Evolutionary conservation across 2,797 vertebrate species (phyloP), one percentile per base, ranked within the genome.

Genomic region (Apogon hyalosoma): DNA sequence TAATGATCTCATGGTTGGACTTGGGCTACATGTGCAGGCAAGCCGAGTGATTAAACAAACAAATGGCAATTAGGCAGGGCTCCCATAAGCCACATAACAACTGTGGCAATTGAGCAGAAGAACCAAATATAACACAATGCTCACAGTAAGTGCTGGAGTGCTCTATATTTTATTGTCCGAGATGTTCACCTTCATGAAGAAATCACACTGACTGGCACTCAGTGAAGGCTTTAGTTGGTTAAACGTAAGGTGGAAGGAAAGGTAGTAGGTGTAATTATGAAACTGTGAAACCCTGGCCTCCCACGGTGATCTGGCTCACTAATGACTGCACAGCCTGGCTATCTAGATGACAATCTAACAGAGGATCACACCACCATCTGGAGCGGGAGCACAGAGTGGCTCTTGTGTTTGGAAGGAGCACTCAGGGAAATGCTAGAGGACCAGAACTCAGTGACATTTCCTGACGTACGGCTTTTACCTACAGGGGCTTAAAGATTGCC

Each of bases 11-110:
- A 65, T 40, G 70, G 68, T 59, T 66, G 78, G 71, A 70, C 75
- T 59, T 59, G 68, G 72, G 82, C 70, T 73, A 68, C 87, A 64
- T 60, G 84, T 54, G 55, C 73, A 58, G 80, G 82, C 87, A 52
- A 62, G 79, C 47, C 18, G 52, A 78, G 76, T 88, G 85, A 90
- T 90, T 90, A 89, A 86, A 79, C 84, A 77, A 86, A 78, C 80
- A 79, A 82, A 80, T 50, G 58, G 75, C 80, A 88, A 75, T 90
- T 90, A 88, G 69, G 75, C 3, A 19, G 60, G 19, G 67, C 74
- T 80, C 69, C 60, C 60, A 63, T 69, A 52, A 75, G 73, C 65
- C 38, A 11, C 75, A 33, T 19, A 63, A 77, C 80, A 70, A 69
- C 56, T 28, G 47, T 52, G 62, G 43, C 28, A 13, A 2, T 63